phyloP scores from a whole-genome alignment of 1,140 invertebrate genomes.

The Armadillidium nasatum region DNA sequence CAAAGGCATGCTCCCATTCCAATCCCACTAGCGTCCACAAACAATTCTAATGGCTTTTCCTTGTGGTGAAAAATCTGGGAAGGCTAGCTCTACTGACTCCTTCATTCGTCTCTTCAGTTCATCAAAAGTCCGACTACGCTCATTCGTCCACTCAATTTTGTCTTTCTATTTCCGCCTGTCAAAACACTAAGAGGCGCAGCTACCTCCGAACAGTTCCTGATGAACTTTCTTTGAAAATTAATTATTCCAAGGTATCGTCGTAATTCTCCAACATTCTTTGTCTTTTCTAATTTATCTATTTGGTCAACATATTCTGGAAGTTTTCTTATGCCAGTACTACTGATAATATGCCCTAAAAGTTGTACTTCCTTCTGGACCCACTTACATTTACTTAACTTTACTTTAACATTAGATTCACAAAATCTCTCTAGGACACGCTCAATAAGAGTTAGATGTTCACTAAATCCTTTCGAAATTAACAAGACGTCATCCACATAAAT shows the following conservation, averaged over 20 bases:
- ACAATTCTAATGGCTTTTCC: background rate
- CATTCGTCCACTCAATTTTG: too few relatives aligned
- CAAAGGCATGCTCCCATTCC: background rate
- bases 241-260: too few relatives aligned
- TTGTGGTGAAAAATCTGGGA: background rate
- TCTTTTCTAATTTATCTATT: background rate
- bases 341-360: background rate
- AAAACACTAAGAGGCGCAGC: background rate
- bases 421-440: background rate
- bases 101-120: background rate
- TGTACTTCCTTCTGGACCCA: background rate
- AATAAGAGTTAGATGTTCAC: background rate
- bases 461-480: background rate
- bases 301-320: background rate
- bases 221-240: background rate
- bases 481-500: background rate
- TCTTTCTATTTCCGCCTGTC: background rate
- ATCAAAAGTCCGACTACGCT: too few relatives aligned
- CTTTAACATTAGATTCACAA: background rate
- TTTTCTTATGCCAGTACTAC: background rate
- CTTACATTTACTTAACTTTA: background rate
- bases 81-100: background rate
- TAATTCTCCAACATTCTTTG: background rate
- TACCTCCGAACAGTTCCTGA: background rate
- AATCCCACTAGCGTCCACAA: background rate